Evolutionary conservation across 2,888 invertebrate species (phyloP).

Genomic region (Dryobota labecula): DNA sequence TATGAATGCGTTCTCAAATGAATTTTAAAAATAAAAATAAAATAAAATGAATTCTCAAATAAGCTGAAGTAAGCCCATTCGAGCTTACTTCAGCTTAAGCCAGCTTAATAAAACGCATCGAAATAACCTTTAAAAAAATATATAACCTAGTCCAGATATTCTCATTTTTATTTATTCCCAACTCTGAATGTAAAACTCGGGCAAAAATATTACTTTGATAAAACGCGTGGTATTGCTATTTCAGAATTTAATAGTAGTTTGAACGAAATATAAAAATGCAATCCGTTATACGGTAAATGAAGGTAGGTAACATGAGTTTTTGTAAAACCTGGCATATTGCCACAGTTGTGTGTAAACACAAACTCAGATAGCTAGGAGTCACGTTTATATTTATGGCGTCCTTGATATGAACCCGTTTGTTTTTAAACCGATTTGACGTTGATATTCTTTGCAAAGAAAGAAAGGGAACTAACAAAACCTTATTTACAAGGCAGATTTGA

Average conservation of each 20-base stretch:
- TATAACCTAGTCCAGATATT: neutral
- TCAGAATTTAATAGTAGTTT: slow-evolving; percentile 31
- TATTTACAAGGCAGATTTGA: too few relatives aligned
- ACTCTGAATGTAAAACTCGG: neutral
- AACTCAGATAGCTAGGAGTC: slow-evolving; percentile 16
- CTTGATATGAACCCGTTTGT: neutral
- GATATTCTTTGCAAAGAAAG: neutral
- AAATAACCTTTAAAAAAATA: neutral
- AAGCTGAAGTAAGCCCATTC: too few relatives aligned
- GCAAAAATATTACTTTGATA: slow-evolving; percentile 17
- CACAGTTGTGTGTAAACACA: slow-evolving; percentile 14
- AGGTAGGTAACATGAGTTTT: neutral
- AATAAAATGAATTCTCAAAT: too few relatives aligned
- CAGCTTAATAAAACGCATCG: neutral
- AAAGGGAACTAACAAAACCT: too few relatives aligned
- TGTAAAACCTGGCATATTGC: slow-evolving; percentile 34
- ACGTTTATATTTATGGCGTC: slow-evolving; percentile 35
- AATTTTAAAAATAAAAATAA: too few relatives aligned
- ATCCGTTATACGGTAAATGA: slow-evolving; percentile 4
- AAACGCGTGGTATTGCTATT: slow-evolving; percentile 18
- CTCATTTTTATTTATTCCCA: slow-evolving; percentile 13
- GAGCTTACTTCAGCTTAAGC: neutral
- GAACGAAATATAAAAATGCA: slow-evolving; percentile 31
- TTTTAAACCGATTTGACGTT: neutral
- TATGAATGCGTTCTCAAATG: too few relatives aligned